Conservation (phyloP, 2,888 invertebrate species). For the Teleogryllus oceanicus region DNA sequence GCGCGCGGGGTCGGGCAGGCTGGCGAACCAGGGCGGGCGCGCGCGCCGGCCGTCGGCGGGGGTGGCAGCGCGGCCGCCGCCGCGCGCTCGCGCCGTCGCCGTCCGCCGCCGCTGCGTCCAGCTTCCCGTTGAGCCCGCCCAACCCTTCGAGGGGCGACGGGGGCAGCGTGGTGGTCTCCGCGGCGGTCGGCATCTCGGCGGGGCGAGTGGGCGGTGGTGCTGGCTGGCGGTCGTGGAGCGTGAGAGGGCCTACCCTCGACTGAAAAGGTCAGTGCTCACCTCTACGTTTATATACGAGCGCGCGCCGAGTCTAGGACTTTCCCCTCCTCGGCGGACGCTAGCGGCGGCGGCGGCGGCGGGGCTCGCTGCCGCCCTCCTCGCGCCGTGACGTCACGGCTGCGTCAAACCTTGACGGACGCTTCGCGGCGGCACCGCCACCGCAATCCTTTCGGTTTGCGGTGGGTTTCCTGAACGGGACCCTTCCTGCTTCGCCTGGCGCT, state of each 20-base stretch:
- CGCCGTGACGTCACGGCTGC: no score
- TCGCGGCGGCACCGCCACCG: no score
- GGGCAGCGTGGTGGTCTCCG: slow-evolving; percentile 24
- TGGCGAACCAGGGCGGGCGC: slow-evolving; percentile 31
- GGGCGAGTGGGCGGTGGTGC: neutral
- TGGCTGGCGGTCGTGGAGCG: slow-evolving; percentile 18
- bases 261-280: slow-evolving; percentile 18
- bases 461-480: no score
- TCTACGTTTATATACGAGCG: neutral
- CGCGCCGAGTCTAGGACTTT: neutral
- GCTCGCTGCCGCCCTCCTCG: no score
- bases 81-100: neutral
- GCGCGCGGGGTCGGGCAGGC: slow-evolving; percentile 56
- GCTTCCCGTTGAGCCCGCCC: slow-evolving; percentile 26
- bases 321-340: neutral
- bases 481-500: no score
- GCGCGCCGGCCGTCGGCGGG: neutral
- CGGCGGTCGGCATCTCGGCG: slow-evolving; percentile 31
- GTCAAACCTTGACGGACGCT: no score
- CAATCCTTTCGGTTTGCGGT: no score
- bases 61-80: slow-evolving; percentile 27
- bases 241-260: neutral
- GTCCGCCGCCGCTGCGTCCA: neutral
- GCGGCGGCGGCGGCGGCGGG: no score
- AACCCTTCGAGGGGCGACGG: slow-evolving; percentile 18